phyloP scores from a whole-genome alignment of 1,140 invertebrate genomes.

The Luehdorfia chinensis region DNA sequence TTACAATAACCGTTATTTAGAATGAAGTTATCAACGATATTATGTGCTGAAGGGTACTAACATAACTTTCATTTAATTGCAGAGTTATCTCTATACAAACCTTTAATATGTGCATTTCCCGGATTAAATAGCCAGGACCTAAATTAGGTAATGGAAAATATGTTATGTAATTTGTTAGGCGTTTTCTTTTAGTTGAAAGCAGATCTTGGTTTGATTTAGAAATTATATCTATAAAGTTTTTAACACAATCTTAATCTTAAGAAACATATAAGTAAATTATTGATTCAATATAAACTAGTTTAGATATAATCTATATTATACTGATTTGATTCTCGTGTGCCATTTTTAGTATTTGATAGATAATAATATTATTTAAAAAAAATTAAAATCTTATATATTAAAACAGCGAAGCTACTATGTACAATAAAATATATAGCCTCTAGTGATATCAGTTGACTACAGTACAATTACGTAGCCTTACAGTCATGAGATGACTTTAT shows the following conservation, averaged over 20 bases:
- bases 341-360: slow-evolving; percentile 6
- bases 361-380: not conserved
- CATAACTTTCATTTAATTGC: too few relatives aligned
- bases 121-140: not conserved
- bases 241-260: not conserved
- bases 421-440: not conserved
- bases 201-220: not conserved
- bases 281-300: not conserved
- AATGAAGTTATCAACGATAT: slow-evolving; percentile 4
- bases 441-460: slow-evolving; percentile 30
- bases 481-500: slow-evolving; percentile 30
- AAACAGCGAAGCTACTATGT: slow-evolving; percentile 23
- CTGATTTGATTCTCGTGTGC: slow-evolving; percentile 11
- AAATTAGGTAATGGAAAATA: not conserved
- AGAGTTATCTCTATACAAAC: not conserved
- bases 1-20: slow-evolving; percentile 43
- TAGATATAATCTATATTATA: not conserved
- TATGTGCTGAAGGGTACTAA: not conserved
- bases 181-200: too few relatives aligned
- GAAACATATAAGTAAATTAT: not conserved
- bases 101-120: not conserved
- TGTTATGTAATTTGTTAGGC: too few relatives aligned
- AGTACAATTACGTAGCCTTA: slow-evolving; percentile 70
- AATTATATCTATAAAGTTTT: not conserved
- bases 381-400: slow-evolving; percentile 32